Base-by-base conservation (phyloP, 1,140 invertebrate species). In the Drosophila simulans region DNA sequence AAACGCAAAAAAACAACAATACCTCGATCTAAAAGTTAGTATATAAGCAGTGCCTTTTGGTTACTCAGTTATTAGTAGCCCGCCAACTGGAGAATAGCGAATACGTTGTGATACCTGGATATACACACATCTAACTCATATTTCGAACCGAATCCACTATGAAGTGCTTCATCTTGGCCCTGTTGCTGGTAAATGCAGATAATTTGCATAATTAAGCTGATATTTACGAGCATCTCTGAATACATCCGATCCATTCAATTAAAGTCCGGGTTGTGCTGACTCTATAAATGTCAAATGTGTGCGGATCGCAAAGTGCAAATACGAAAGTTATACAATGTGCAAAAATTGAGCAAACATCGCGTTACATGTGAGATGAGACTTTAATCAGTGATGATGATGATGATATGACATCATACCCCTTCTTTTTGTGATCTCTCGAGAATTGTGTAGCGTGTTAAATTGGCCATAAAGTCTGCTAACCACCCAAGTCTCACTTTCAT, bases 111-210 rank as follows among this genome's bases (percentile, higher is more conserved):
- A 74, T 45, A 69, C 45, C 52, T 80, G 65, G 56, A 70, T 55
- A 68, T 68, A 43, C 4, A 3, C 20, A 15, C 5, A 15, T 46
- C 42, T 22, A 57, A 55, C 13, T 35, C 45, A 27, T 3, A 37
- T 8, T 34, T 57, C 27, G 5, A 43, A 1, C 43, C 27, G 15
- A 66, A 66, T 40, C 59, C 64, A 60, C 46, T 35, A 91, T 91
- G 89, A 91, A 91, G 89, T 91, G 89, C 73, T 86, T 82, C 56
- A 77, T 91, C 68, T 83, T 91, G 54, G 85, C 85, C 35, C 48
- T 91, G 35, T 60, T 91, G 71, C 85, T 91, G 89, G 89, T 91
- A 55, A 72, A 57, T 39, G 49, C 45, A 43, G 45, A 57, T 27
- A 42, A 75, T 51, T 66, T 81, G 58, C 71, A 85, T 64, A 79